phyloP scores from a whole-genome alignment of 1,140 invertebrate genomes.

The Coenobita brevimanus region DNA sequence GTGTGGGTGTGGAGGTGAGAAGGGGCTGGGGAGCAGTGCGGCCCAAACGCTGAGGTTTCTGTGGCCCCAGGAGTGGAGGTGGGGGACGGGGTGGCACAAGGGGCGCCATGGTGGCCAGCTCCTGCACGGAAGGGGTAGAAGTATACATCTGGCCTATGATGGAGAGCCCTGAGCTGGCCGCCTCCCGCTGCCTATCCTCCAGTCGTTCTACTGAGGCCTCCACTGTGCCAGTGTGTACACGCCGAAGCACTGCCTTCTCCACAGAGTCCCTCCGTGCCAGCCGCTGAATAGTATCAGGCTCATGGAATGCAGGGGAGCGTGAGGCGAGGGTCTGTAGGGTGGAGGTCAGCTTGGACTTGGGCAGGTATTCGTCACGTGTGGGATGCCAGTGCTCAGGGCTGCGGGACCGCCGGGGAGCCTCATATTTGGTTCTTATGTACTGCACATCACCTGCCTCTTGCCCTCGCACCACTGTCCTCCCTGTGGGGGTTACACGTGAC shows the following conservation, averaged over 20 bases:
- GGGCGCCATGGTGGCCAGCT: conserved; percentile 84
- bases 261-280: conserved; percentile 61
- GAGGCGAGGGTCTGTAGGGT: conserved; percentile 70
- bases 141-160: conserved; percentile 86
- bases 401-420: conserved; percentile 54
- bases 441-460: conserved; percentile 79
- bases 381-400: conserved; percentile 68
- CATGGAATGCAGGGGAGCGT: conserved; percentile 70
- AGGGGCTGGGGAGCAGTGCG: conserved; percentile 71
- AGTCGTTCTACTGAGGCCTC: conserved; percentile 59
- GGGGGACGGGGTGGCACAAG: conserved; percentile 84
- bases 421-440: conserved; percentile 70
- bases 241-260: conserved; percentile 63
- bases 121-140: conserved; percentile 84
- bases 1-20: conserved; percentile 65
- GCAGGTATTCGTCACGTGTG: conserved; percentile 82
- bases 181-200: conserved; percentile 40
- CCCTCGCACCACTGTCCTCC: conserved; percentile 75
- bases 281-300: conserved; percentile 62
- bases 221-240: conserved; percentile 66
- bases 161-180: conserved; percentile 75
- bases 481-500: conserved; percentile 61
- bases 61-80: conserved; percentile 76
- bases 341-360: conserved; percentile 83
- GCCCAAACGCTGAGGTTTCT: conserved; percentile 77